Percentiles rank a stretch among this genome's conserved stretches.
Conservation (phyloP, 2,888 invertebrate species). For the Nephrotoma guestfalica region DNA sequence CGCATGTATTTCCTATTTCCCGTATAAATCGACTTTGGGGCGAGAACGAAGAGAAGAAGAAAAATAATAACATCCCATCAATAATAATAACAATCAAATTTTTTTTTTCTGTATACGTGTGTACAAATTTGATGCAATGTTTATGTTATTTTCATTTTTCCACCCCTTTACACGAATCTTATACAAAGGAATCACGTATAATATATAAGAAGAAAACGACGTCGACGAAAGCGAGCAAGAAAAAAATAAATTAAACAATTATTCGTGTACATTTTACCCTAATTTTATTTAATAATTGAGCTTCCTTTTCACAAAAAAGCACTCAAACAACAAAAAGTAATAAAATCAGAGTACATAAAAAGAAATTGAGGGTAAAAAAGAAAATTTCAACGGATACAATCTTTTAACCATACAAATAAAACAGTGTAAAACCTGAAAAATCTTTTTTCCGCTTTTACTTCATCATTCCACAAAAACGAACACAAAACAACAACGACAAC, state of each 20-base stretch:
- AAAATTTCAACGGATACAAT: slow-evolving; percentile 4
- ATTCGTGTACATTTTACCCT: slow-evolving; percentile 5
- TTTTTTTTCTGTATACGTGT: not conserved
- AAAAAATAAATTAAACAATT: slow-evolving; percentile 2
- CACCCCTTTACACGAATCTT: not conserved
- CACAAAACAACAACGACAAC: not conserved
- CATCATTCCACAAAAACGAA: not conserved
- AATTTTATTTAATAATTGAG: slow-evolving; percentile 1
- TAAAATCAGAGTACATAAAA: not conserved
- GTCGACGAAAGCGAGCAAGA: not conserved
- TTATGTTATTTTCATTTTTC: not conserved
- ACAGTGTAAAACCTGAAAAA: not conserved
- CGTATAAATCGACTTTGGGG: not conserved
- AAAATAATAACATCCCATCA: not conserved
- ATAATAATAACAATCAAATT: not conserved
- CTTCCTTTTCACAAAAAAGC: not conserved
- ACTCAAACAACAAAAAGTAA: not conserved
- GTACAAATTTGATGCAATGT: not conserved
- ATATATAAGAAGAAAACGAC: not conserved
- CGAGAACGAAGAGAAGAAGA: not conserved
- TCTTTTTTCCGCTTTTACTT: not conserved
- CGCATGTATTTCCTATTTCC: not conserved
- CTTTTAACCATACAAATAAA: not conserved
- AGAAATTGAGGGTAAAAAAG: not conserved
- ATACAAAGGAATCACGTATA: not conserved